Base-by-base conservation (phyloP, 2,888 invertebrate genomes). In the Hetaerina titia region DNA sequence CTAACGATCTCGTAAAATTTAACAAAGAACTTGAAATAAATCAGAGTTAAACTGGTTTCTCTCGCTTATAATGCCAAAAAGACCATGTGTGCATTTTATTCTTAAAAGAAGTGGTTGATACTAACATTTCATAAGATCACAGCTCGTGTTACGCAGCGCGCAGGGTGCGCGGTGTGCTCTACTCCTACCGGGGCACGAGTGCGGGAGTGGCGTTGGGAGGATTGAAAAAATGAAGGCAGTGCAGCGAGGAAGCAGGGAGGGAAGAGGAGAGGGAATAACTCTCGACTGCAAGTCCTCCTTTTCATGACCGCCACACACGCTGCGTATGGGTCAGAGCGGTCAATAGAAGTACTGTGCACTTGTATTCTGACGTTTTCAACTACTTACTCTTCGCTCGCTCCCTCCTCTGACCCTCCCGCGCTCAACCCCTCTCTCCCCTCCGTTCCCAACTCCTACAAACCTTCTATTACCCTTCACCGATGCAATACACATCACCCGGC, bases 341-440 rank as follows among this genome's bases (percentile, higher is more conserved):
- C 89, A 89, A 89, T 89, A 89, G 69, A 74, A 92, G 92, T 92
- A 92, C 92, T 74, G 22, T 92, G 74, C 92, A 92, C 92, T 92
- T 74, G 69, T 92, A 69, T n/a, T 56, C 92, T 92, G 92, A 92
- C 92, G 92, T 92, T 92, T 92, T 69, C 92, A 92, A 92, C 92
- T 81, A 81, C 81, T 81, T 81, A 81, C 81, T 15, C 81, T 13
- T 45, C 45, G 45, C 45, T 45, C 45, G 45, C 45, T 45, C 81
- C 69, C 81, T 81, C 7, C 31, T 45, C 45, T 45, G 45, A 45
- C 45, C 45, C 45, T 45, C 31, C 31, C 81, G 11, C 31, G 9
- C n/a, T 2, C 69, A 1, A 2, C 45, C 45, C 45, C 4, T 4
- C 74, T 25, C 74, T 7, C 81, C 1, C 6, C 31, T 25, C 69